Percentiles rank a stretch among this genome's conserved stretches.
These are phyloP conservation scores for Streptopelia turtur DNA, from an alignment of 2,797 vertebrate genomes.

Conservation along the genomic window DNA sequence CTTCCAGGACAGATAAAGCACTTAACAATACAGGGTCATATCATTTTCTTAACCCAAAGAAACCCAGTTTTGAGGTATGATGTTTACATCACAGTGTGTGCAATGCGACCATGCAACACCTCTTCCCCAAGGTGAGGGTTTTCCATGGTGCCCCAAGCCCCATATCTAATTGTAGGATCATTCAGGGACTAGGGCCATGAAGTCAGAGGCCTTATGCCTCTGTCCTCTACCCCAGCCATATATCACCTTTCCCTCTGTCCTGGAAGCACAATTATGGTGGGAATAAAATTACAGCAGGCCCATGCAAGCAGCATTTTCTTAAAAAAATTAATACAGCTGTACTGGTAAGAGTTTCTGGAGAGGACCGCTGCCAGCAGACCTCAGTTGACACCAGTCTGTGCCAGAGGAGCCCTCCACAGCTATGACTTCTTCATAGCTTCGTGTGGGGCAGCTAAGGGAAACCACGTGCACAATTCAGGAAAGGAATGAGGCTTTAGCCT, in stretches of 20 bases:
- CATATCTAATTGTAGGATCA: background rate
- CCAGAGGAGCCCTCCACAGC: background rate
- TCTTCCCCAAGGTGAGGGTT: background rate
- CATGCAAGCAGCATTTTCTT: background rate
- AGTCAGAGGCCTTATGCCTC: background rate
- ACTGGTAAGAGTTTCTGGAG: background rate
- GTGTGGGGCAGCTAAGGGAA: background rate
- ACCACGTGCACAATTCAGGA: background rate
- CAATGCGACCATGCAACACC: background rate
- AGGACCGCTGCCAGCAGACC: background rate
- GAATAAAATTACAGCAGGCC: background rate
- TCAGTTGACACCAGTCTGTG: background rate
- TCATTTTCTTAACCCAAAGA: background rate
- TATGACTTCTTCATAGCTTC: background rate
- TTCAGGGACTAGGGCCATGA: background rate
- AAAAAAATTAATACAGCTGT: background rate
- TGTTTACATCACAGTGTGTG: background rate
- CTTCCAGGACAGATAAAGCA: slow-evolving; percentile 10
- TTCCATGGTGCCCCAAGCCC: background rate
- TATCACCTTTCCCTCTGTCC: background rate
- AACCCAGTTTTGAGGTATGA: background rate
- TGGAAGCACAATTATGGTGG: background rate
- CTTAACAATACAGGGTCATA: background rate
- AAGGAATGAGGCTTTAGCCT: background rate
- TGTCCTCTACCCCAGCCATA: background rate